These are phyloP conservation scores for Salvelinus namaycush DNA, from an alignment of 2,113 vertebrate genomes.

Conservation along the genomic window DNA sequence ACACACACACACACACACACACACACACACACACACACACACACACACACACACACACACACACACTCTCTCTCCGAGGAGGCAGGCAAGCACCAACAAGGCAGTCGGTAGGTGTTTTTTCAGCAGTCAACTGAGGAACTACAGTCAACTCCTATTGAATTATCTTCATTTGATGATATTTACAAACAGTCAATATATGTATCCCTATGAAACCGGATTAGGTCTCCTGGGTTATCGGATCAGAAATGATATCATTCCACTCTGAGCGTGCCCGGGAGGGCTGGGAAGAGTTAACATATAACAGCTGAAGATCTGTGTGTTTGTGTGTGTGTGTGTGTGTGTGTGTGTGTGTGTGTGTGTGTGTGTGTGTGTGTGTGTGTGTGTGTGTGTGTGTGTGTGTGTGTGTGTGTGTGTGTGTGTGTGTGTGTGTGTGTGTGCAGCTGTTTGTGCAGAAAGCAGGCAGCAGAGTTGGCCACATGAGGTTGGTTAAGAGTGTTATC, in stretches of 20 bases:
- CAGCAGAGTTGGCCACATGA: not conserved
- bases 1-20: constrained; percentile 19
- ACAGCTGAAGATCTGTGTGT: constrained; percentile 3
- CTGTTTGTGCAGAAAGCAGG: not conserved
- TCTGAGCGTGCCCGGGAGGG: not conserved
- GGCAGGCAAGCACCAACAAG: constrained; percentile 3
- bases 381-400: not conserved
- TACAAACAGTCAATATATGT: constrained; percentile 48
- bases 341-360: not conserved
- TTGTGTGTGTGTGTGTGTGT: constrained; percentile 3
- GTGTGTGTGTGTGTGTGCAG: not conserved
- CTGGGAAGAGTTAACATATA: not conserved
- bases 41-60: constrained; percentile 27
- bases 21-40: constrained; percentile 8
- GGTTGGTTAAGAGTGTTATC: not conserved
- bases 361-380: constrained; percentile 23
- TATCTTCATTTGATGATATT: constrained; percentile 54
- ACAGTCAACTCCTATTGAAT: constrained; percentile 42
- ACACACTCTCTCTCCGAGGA: not conserved
- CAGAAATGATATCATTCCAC: constrained; percentile 28
- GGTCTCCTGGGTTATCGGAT: constrained; percentile 50
- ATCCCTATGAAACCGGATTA: constrained; percentile 49
- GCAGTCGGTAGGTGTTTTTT: constrained; percentile 39
- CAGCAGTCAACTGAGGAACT: constrained; percentile 41
- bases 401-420: too few species aligned